These are phyloP conservation scores for Tipula helvola DNA, from an alignment of 2,888 invertebrate species.

Conservation along the genomic window DNA sequence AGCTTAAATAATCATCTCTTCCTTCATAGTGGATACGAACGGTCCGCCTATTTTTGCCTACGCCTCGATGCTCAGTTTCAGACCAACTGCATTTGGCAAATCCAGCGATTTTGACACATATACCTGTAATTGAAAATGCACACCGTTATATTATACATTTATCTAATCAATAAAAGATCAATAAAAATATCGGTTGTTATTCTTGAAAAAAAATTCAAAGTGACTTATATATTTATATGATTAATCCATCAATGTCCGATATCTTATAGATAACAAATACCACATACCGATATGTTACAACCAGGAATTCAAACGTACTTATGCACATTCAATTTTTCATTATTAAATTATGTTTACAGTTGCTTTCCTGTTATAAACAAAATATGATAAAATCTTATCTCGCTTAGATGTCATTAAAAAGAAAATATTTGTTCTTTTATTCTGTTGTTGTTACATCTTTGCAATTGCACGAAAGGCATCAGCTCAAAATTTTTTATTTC, in stretches of 20 bases:
- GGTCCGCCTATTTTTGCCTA: conserved; percentile 25
- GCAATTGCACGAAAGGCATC: no score
- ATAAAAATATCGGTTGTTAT: neutral
- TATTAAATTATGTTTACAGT: no score
- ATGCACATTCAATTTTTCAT: no score
- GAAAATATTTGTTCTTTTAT: no score
- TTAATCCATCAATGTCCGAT: neutral
- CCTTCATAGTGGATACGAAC: conserved; percentile 33
- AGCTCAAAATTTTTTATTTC: no score
- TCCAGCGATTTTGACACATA: conserved; percentile 40
- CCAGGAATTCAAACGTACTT: no score
- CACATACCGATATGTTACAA: no score
- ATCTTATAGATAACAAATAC: neutral
- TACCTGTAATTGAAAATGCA: conserved; percentile 31
- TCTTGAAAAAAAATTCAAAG: neutral
- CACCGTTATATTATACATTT: neutral
- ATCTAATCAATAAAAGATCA: neutral
- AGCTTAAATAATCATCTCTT: conserved; percentile 40
- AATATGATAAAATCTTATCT: no score
- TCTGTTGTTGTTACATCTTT: no score
- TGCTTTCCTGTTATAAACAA: no score
- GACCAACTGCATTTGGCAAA: conserved; percentile 43
- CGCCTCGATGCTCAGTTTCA: conserved; percentile 24
- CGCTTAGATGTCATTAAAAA: no score
- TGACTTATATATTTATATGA: neutral